Evolutionary conservation across 2,797 vertebrate genomes (phyloP).

Genomic region (Pogoniulus pusillus): DNA sequence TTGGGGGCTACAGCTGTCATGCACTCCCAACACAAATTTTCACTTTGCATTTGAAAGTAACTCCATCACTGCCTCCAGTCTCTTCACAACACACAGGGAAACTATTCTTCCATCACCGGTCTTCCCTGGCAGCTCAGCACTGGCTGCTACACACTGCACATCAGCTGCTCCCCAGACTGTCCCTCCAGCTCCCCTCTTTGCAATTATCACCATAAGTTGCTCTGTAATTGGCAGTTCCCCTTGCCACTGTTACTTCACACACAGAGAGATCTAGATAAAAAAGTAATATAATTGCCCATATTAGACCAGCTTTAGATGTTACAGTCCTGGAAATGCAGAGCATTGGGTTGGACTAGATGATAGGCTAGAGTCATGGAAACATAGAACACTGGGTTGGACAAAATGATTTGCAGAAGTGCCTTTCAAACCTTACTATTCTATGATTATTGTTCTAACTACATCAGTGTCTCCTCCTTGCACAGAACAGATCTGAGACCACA

Average conservation of each 20-base stretch:
- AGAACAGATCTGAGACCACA: background rate
- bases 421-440: too few species aligned
- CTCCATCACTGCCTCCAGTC: background rate
- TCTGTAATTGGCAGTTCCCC: background rate
- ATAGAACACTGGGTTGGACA: too few species aligned
- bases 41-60: background rate
- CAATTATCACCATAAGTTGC: accelerated
- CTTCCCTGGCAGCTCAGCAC: background rate
- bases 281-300: accelerated
- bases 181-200: background rate
- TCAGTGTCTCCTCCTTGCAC: background rate
- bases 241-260: accelerated
- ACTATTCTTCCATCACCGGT: background rate
- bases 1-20: accelerated
- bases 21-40: background rate
- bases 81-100: accelerated
- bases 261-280: background rate
- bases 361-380: too few species aligned
- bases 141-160: accelerated
- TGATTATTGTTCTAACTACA: background rate
- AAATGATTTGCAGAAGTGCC: too few species aligned
- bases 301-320: background rate
- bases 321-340: background rate
- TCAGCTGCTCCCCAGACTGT: background rate
- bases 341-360: too few species aligned